Percentiles rank a stretch among this genome's conserved stretches.
Evolutionary conservation across 2,113 vertebrate species (phyloP).

Genomic region (Ceyx melanurus): DNA sequence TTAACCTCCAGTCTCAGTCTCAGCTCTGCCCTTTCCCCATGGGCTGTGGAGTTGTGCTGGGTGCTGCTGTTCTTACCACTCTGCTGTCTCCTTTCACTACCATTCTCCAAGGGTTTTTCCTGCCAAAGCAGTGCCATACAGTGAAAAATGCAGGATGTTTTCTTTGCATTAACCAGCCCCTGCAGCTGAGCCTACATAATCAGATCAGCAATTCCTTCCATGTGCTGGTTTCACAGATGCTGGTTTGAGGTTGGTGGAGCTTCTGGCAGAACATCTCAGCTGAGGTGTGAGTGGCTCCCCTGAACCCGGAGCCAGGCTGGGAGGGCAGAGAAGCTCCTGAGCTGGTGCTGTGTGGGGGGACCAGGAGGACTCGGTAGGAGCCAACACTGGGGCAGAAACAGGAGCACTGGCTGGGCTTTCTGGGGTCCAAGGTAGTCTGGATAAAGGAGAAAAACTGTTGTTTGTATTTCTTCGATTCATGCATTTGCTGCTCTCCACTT

Average conservation of each 20-base stretch:
- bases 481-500: not conserved
- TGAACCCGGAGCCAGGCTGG: not conserved
- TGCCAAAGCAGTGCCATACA: not conserved
- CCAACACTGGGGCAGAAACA: not conserved
- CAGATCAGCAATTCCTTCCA: not conserved
- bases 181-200: not conserved
- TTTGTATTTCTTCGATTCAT: not conserved
- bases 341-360: not conserved
- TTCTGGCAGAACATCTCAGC: not conserved
- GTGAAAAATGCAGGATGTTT: not conserved
- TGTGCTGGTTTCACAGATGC: not conserved
- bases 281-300: not conserved
- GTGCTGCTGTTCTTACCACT: not conserved
- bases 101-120: not conserved
- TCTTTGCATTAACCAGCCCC: not conserved
- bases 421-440: not conserved
- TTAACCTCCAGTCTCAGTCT: too few relatives aligned
- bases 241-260: not conserved
- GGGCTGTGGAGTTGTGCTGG: not conserved
- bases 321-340: fast-evolving
- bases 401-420: not conserved
- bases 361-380: not conserved
- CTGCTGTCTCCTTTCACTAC: not conserved
- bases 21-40: too few relatives aligned
- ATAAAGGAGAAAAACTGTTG: not conserved